These are phyloP conservation scores for Dolichomitus sp. DNA, from an alignment of 2,888 invertebrate genomes.

Conservation along the genomic window DNA sequence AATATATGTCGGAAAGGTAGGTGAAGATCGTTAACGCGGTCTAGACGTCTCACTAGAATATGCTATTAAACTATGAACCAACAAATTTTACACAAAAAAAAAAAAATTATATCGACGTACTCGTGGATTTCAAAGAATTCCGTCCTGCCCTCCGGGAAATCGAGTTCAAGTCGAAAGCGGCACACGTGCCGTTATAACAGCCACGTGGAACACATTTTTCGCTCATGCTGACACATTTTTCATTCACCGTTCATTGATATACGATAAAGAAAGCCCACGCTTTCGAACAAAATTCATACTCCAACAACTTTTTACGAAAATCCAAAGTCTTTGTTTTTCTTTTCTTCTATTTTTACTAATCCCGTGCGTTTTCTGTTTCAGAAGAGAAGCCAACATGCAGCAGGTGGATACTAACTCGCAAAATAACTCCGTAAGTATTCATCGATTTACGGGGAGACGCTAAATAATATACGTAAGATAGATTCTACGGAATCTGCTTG, in stretches of 20 bases:
- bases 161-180: slow-evolving; percentile 16
- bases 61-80: slow-evolving; percentile 1
- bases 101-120: neutral
- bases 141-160: neutral
- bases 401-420: slow-evolving; percentile 88
- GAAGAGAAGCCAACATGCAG: slow-evolving; percentile 88
- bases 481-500: slow-evolving; percentile 18
- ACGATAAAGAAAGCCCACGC: neutral
- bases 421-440: slow-evolving; percentile 88
- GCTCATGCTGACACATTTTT: slow-evolving; percentile 12
- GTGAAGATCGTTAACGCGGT: slow-evolving; percentile 66
- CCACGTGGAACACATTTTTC: slow-evolving; percentile 16
- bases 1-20: slow-evolving; percentile 85
- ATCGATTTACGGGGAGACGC: neutral
- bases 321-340: neutral
- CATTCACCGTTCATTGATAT: slow-evolving; percentile 9
- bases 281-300: slow-evolving; percentile 1
- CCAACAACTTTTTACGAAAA: neutral
- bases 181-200: slow-evolving; percentile 16
- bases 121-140: neutral
- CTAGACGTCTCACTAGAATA: slow-evolving; percentile 12
- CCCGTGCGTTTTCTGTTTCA: slow-evolving; percentile 79
- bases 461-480: neutral
- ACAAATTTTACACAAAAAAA: neutral
- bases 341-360: slow-evolving; percentile 3